Evolutionary conservation across 2,888 invertebrate species (phyloP), one percentile per base, ranked within the genome.

Genomic region (Steinernema scapterisci): DNA sequence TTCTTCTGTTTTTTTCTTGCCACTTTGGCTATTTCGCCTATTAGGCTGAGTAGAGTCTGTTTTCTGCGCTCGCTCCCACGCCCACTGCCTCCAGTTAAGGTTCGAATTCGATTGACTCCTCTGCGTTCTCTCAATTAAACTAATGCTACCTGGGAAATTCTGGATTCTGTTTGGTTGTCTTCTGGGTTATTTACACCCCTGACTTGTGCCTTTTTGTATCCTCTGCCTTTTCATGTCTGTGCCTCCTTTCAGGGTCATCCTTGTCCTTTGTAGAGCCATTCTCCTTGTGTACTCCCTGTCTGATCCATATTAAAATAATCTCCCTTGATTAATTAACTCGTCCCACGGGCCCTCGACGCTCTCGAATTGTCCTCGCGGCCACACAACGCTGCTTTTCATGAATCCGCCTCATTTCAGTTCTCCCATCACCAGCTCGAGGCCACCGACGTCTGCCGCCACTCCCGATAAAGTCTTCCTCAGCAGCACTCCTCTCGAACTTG

Each of bases 381-480:
- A 19, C 48, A 48, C 19, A 5, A 48, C 38, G 9, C 38, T 38
- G n/a, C n/a, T n/a, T 19, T 51, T 51, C 9, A 16, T 44, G 54
- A 54, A 54, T 63, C 25, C 27, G 27, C 25, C 21, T 63, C 27
- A 25, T 63, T 63, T 63, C 63, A 63, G 63, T 63, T 27, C 27
- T 63, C 27, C 63, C 63, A 1, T 63, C 63, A 27, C 63, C 63
- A 71, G 51, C 71, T 25, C 31, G 45, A 31, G 27, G 71, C 51
- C 71, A 71, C 27, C 71, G 71, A 51, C 46, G 51, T 48, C 71
- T 71, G 46, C 71, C 71, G 23, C 71, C 71, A 3, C 44, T 71
- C n/a, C 71, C 71, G 25, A 71, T 71, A 23, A 71, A 71, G 19
- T 71, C 71, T n/a, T 46, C 46, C 16, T 46, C 71, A 27, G 71